Base-by-base conservation (phyloP, 2,888 invertebrate species). In the Yponomeuta cagnagella region DNA sequence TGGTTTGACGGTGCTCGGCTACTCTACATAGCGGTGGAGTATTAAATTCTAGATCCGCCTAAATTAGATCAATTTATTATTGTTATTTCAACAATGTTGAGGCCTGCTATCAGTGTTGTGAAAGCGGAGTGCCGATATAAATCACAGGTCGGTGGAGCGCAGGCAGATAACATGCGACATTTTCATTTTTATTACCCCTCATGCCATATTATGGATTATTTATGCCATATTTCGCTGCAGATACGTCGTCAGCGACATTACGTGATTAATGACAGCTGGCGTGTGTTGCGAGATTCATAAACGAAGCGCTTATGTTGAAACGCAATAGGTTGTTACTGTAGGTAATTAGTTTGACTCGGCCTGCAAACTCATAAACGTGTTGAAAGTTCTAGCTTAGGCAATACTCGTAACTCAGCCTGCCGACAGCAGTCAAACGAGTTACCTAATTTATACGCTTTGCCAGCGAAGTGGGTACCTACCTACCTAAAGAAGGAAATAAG, bases 121-220 rank as follows among this genome's bases (percentile, higher is more conserved):
- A 6, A 63, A 63, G 4, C 63, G 23, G 15, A 63, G 63, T 23
- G n/a, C 15, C 15, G 43, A 8, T 43, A 43, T 63, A 15, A 63
- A 63, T 23, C 23, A 23, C 63, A 63, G 23, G n/a, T 15, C 63
- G n/a, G 1, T 1, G 63, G 48, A n/a, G 68, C 48, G 48, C 48
- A 5, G 10, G 43, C 68, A 68, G 68, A 68, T 68, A 66, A 66
- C 66, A 33, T 33, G 66, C 31, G 5, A n/a, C 68, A 68, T 48
- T 68, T 48, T n/a, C 68, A 48, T 48, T 48, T 68, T 68, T 48
- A 68, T 48, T 43, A 30, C 48, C 23, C n/a, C 10, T 48, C 9
- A 48, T n/a, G n/a, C 68, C 48, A n/a, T n/a, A 43, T 65, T 30
- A 65, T 12, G 6, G 30, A 12, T 65, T 65, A 65, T 68, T 68